Conservation (phyloP, 2,797 vertebrate species). For the Labeo calbasu region DNA sequence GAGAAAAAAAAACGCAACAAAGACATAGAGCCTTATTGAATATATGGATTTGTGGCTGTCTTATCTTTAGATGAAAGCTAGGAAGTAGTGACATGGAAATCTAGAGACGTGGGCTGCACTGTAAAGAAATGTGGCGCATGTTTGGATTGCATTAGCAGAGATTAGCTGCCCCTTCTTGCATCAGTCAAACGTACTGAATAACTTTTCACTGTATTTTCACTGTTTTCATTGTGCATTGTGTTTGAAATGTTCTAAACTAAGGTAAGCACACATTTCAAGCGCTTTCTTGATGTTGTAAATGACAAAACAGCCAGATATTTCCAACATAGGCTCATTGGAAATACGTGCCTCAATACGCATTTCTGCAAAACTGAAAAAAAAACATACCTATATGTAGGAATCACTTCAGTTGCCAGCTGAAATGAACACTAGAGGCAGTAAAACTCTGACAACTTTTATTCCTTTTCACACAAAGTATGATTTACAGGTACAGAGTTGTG, state of each 20-base stretch:
- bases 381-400: no score
- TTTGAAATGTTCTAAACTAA: neutral
- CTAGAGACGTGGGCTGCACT: slow-evolving; percentile 9
- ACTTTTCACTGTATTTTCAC: neutral
- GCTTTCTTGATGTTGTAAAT: neutral
- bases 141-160: slow-evolving; percentile 41
- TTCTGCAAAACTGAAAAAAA: no score
- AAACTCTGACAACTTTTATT: no score
- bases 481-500: no score
- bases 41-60: slow-evolving; percentile 43
- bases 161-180: slow-evolving; percentile 6
- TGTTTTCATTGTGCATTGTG: neutral
- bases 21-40: slow-evolving; percentile 35
- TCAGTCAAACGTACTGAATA: neutral
- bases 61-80: slow-evolving; percentile 46
- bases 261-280: neutral
- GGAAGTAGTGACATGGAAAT: slow-evolving; percentile 37
- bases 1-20: neutral
- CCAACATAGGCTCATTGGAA: no score
- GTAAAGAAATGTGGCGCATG: slow-evolving; percentile 20
- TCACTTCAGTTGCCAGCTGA: no score
- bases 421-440: no score
- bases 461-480: no score
- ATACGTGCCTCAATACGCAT: no score
- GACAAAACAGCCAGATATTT: neutral